Conservation (phyloP, 2,888 invertebrate species). For the Tubulanus polymorphus region DNA sequence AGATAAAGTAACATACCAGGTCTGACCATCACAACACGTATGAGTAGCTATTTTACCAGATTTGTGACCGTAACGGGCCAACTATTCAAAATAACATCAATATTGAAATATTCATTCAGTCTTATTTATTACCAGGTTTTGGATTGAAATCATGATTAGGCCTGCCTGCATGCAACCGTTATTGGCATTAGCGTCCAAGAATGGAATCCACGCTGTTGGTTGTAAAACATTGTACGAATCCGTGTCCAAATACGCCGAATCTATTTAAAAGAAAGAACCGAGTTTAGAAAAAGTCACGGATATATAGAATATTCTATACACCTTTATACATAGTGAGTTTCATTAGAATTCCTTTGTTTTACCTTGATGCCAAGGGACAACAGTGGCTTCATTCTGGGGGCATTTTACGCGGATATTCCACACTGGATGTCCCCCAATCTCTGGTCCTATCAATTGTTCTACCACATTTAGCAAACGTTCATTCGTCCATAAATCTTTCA, state of each 20-base stretch:
- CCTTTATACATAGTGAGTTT: too few species aligned
- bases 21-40: constrained; percentile 21
- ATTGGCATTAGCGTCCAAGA: constrained; percentile 36
- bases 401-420: constrained; percentile 50
- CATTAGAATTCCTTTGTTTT: too few species aligned
- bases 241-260: constrained; percentile 41
- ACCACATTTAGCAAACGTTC: constrained; percentile 39
- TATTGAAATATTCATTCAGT: too few species aligned
- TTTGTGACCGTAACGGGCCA: constrained; percentile 18
- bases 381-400: constrained; percentile 34
- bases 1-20: constrained; percentile 21
- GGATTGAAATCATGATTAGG: too few species aligned
- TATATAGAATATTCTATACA: too few species aligned
- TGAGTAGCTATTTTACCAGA: constrained; percentile 18
- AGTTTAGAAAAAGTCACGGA: too few species aligned
- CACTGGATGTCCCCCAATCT: constrained; percentile 46
- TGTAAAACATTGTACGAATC: constrained; percentile 44
- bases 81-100: too few species aligned
- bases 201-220: constrained; percentile 47
- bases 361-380: constrained; percentile 51
- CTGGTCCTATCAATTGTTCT: constrained; percentile 47
- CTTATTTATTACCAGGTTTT: too few species aligned
- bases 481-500: constrained; percentile 40
- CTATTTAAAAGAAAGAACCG: constrained; percentile 21
- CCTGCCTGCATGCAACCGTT: constrained; percentile 46